Evolutionary conservation across 2,797 vertebrate species (phyloP).

Genomic region (Lerista edwardsae): DNA sequence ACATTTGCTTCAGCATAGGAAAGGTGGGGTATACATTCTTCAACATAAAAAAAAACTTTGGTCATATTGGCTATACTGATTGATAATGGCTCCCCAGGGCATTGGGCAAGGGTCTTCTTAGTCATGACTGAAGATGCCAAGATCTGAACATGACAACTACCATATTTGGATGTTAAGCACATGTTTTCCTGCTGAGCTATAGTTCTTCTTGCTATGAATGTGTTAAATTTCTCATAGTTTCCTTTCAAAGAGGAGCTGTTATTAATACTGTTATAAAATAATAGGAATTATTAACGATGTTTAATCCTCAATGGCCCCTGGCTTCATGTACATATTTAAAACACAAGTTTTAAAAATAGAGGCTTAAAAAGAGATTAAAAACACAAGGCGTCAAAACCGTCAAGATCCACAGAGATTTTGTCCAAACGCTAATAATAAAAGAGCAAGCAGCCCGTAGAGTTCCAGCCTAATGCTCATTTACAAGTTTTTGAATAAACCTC

Average conservation of each 20-base stretch:
- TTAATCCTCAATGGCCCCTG: constrained; percentile 16
- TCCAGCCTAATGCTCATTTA: background rate
- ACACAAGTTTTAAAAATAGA: constrained; percentile 21
- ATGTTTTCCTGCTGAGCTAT: too few relatives aligned
- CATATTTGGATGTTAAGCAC: too few relatives aligned
- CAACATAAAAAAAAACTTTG: background rate
- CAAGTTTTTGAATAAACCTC: background rate
- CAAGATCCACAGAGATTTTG: constrained; percentile 14
- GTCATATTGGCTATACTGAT: too few relatives aligned
- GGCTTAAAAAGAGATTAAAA: constrained; percentile 23
- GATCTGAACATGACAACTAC: too few relatives aligned
- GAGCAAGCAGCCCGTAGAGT: background rate
- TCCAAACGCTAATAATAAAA: constrained; percentile 5
- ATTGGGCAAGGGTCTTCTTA: too few relatives aligned
- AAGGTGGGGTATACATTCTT: too few relatives aligned
- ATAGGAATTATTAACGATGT: constrained; percentile 33
- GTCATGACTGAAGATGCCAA: too few relatives aligned
- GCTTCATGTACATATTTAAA: constrained; percentile 22
- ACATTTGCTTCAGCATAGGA: too few relatives aligned
- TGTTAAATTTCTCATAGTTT: background rate
- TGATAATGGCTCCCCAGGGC: too few relatives aligned
- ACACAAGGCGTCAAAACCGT: background rate
- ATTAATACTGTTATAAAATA: constrained; percentile 37
- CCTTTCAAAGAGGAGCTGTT: background rate
- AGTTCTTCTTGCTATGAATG: background rate